Percentiles rank a stretch among this genome's conserved stretches.
Evolutionary conservation across 2,888 invertebrate genomes (phyloP).

Genomic region (Altica lythri): DNA sequence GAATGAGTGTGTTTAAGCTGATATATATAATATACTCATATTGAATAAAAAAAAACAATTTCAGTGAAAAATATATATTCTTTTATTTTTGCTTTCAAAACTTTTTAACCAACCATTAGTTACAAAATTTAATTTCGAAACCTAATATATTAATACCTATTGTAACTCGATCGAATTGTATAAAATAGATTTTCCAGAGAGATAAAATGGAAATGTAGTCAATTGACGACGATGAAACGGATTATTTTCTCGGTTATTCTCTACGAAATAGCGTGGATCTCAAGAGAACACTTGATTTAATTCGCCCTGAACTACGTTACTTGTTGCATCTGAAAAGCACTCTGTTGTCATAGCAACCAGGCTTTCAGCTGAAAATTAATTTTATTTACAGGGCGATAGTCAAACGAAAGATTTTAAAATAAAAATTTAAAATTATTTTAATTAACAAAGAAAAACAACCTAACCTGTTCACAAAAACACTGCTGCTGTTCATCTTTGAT

Average conservation of each 20-base stretch:
- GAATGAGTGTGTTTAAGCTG: too few relatives aligned
- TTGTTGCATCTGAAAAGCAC: slow-evolving; percentile 46
- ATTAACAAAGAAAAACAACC: too few relatives aligned
- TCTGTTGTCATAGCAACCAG: slow-evolving; percentile 43
- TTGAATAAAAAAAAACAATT: too few relatives aligned
- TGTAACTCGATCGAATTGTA: too few relatives aligned
- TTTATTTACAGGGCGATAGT: slow-evolving; percentile 15
- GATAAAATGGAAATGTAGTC: slow-evolving; percentile 7
- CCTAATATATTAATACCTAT: neutral
- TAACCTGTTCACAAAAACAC: too few relatives aligned
- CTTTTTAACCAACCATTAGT: too few relatives aligned
- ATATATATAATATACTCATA: too few relatives aligned
- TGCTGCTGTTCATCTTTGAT: too few relatives aligned
- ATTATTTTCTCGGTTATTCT: slow-evolving; percentile 14
- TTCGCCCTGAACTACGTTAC: slow-evolving; percentile 35
- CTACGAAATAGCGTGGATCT: slow-evolving; percentile 13
- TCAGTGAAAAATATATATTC: too few relatives aligned
- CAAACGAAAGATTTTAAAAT: too few relatives aligned
- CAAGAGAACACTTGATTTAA: slow-evolving; percentile 32
- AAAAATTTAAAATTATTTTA: too few relatives aligned
- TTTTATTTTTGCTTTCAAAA: slow-evolving; percentile 7
- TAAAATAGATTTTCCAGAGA: too few relatives aligned
- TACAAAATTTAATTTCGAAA: neutral
- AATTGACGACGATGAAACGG: slow-evolving; percentile 5
- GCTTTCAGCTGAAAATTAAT: slow-evolving; percentile 30